A percentile compares a stretch with the other conserved stretches of the same genome.
These are phyloP conservation scores for Zoanthus sociatus DNA, from an alignment of 92 coral and sea anemone species.

Conservation along the genomic window DNA sequence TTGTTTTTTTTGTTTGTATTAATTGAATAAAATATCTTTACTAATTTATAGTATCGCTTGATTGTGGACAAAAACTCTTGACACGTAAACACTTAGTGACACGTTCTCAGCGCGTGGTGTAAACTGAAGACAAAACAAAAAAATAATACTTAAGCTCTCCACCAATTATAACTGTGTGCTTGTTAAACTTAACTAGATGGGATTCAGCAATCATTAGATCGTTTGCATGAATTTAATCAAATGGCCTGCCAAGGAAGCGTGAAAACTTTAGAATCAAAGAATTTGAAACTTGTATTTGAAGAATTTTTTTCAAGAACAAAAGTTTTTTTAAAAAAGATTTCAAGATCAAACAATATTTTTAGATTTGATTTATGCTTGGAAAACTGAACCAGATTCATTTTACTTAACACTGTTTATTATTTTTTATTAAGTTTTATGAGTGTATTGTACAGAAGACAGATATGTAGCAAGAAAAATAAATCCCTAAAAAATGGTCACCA, in stretches of 20 bases:
- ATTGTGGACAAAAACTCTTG: neutral
- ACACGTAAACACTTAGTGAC: neutral
- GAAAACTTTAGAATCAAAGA: too few relatives aligned
- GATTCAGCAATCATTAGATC: neutral
- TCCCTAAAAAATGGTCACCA: too few relatives aligned
- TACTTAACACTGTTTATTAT: too few relatives aligned
- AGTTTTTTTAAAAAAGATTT: too few relatives aligned
- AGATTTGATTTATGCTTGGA: too few relatives aligned
- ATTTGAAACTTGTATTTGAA: too few relatives aligned
- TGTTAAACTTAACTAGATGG: neutral
- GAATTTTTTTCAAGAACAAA: too few relatives aligned
- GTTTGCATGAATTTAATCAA: neutral
- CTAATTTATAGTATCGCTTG: slow-evolving; percentile 1
- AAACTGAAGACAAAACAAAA: neutral
- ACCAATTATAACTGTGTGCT: slow-evolving; percentile 10
- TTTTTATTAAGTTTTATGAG: too few relatives aligned
- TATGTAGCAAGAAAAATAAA: too few relatives aligned
- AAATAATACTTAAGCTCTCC: neutral
- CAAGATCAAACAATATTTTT: too few relatives aligned
- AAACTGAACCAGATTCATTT: neutral
- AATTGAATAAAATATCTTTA: neutral
- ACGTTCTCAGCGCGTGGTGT: slow-evolving; percentile 31
- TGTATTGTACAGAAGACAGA: too few relatives aligned
- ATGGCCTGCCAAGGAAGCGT: neutral
- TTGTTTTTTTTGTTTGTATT: neutral